Base-by-base conservation (phyloP, 1,140 invertebrate species). In the Dendrolimus punctatus region DNA sequence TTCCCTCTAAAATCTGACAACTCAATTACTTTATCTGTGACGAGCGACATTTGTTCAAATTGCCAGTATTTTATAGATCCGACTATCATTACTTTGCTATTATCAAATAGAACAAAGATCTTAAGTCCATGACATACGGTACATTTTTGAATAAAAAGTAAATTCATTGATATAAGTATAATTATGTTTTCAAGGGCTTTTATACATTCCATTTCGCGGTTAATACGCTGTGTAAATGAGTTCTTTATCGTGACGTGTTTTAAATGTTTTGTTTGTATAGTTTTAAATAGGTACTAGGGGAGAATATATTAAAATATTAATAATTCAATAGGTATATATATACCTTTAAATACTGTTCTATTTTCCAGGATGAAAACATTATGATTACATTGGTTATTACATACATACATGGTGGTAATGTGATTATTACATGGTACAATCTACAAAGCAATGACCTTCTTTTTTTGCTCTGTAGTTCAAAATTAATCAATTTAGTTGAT, bases 161-260 rank as follows among this genome's bases (percentile, higher is more conserved):
- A 23, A 36, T 59, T 53, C 53, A 47, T 36, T 9, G 9, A 44
- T 57, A 55, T 52, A 64, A 55, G 57, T 46, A 41, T 51, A 53
- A 62, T 39, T 51, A 64, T 58, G 58, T 55, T 42, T 39, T 55
- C 41, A 60, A 60, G 59, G 59, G 64, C 63, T 61, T 79, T 79
- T 76, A 72, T 73, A 70, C 71, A 67, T 73, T 64, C 71, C 73
- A 80, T 83, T 83, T 77, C 73, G 66, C 61, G 73, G 71, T 72
- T 83, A 85, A 85, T 77, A 72, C 63, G 64, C 67, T 80, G 80
- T 85, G 69, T 80, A 85, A 85, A 85, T 85, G 76, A 82, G 80
- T 85, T 83, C 82, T 82, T 85, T 85, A 82, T 80, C 74, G 72
- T 62, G 63, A 68, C 68, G 68, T 72, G 74, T 79, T 85, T 83